Evolutionary conservation across 2,113 vertebrate genomes (phyloP), one percentile per base, ranked within the genome.

Genomic region (Oceanites oceanicus): DNA sequence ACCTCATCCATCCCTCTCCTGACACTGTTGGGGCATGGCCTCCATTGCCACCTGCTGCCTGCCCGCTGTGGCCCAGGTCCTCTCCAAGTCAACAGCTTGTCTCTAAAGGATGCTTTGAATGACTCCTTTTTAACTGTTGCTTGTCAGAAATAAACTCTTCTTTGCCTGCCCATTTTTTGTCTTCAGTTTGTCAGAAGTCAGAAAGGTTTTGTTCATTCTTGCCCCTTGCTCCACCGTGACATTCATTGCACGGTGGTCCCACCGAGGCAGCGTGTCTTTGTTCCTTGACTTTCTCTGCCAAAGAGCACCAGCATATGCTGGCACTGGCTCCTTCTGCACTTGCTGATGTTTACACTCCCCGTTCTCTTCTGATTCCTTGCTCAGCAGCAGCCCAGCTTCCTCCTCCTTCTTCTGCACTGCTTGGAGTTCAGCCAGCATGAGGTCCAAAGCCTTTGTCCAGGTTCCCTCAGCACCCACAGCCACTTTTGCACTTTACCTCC

Each of bases 241-340:
- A 59, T 53, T 58, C 49, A 18, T 68, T 56, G 38, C 30, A 30
- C 2, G 3, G 27, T 13, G 38, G 30, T 84, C 36, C 15, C 47
- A 38, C 27, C 20, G n/a, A 55, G 42, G 30, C 50, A 45, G 7
- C 6, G 5, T 34, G 25, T 68, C 44, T 62, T 79, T 19, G 68
- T 72, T 72, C n/a, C n/a, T 36, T 55, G n/a, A n/a, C 59, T 55
- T 81, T 36, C 58, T 62, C 66, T 66, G 61, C 47, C 45, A 38
- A 0, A 47, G 62, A 52, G 36, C 40, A 78, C 36, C 61, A 83
- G 47, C 40, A 22, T 19, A 10, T 0, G 0, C 17, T 75, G 66
- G 42, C 61, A 42, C 25, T 53, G 34, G 30, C 23, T 72, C 40
- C n/a, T 36, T 27, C 66, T 52, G 63, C 38, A 12, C 32, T 11